Base-by-base conservation (phyloP, 2,797 vertebrate genomes). In the Sphaeramia orbicularis region DNA sequence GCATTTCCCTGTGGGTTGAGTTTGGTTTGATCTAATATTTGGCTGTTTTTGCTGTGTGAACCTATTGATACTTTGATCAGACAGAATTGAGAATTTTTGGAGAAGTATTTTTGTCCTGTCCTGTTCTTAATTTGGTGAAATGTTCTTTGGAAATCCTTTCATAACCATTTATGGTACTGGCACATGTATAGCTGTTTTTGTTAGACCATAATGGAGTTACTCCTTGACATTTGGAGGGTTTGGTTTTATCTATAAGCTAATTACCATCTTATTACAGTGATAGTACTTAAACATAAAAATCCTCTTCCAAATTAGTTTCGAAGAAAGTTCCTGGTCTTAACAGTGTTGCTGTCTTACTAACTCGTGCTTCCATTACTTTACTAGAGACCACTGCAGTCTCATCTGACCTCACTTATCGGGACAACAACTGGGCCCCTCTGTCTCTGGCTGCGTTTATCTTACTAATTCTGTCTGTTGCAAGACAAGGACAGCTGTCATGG, bases 401-500 rank as follows among this genome's bases (percentile, higher is more conserved):
- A 81, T 90, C 79, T 86, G 84, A 90, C 80, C 68, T 84, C 67
- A 68, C 75, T 85, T 86, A 86, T 79, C 80, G 61, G 74, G 68
- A 81, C 68, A 78, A 78, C 76, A 80, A 68, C 71, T 62, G 71
- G 76, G 67, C 73, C 71, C 66, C 71, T 81, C 73, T 82, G 87
- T 89, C 87, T 76, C 70, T 69, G 75, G 60, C 68, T 73, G n/a
- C 52, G 53, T 87, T 87, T 84, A 86, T 89, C 83, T 66, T 55
- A 55, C 84, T 89, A 92, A 92, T 86, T 89, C 80, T 86, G 81
- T 88, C 86, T 68, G 53, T 32, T 71, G 63, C 77, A 74, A 60
- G 74, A 65, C 63, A 75, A 63, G 50, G 74, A 80, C 92, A 91
- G 89, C 91, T 93, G 90, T 75, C 72, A 74, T 62, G 74, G 49